Base-by-base conservation (phyloP, 92 coral and sea anemone species). In the Anthopleura xanthogrammica region DNA sequence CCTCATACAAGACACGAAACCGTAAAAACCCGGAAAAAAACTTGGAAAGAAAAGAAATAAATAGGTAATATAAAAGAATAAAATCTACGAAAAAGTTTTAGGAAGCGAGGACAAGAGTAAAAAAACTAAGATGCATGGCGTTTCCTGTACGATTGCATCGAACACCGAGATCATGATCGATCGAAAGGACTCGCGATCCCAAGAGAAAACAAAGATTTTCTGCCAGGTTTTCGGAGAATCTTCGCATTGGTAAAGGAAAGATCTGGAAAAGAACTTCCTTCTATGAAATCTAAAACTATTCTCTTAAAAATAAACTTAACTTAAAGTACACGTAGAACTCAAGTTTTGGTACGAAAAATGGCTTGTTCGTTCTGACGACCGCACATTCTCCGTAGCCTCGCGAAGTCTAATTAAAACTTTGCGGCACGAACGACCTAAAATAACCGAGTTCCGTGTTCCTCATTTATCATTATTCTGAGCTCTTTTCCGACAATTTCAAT, bases 401-500 rank as follows among this genome's bases (percentile, higher is more conserved):
- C 74, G 74, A 29, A 8, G 36, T 29, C 40, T 68, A 14, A 14
- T 68, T 36, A 23, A 68, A 68, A 68, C 40, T 36, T 29, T 12
- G 19, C 74, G 74, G 24, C 19, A 8, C 74, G 1, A 23, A 23
- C 12, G 41, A 68, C 12, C 3, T 29, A 68, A 29, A 13, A 68
- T 23, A n/a, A 2, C 74, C 16, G 3, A 2, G 41, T 4, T 23
- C 17, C 36, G 36, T 10, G 74, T 12, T 54, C 17, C 40, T 36
- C 74, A 68, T 68, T 68, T 29, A 68, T 68, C 74, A 68, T 68
- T 20, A 16, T 65, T 23, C 74, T 36, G 36, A 68, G 74, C 36
- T 36, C 24, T 68, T 68, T 68, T 68, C 74, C 41, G 74, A 68
- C 74, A 68, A 68, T 23, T 68, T 68, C 16, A 36, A 68, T 36